Base-by-base conservation (phyloP, 2,797 vertebrate genomes). In the Macrochelys suwanniensis region DNA sequence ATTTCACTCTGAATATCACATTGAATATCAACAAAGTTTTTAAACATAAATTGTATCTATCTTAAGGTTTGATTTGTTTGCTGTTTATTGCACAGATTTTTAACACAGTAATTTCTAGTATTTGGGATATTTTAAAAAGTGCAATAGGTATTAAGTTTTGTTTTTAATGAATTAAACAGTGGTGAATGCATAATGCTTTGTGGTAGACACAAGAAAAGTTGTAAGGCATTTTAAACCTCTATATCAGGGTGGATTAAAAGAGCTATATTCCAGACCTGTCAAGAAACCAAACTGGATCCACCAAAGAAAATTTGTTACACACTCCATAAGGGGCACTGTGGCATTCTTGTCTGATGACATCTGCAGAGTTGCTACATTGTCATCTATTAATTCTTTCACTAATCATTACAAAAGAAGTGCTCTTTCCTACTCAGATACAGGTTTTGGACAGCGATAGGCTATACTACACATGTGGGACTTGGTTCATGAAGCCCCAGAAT, bases 371-470 rank as follows among this genome's bases (percentile, higher is more conserved):
- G 59, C 59, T 33, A 61, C 31, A 0, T 68, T 54, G 53, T 87
- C 59, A 92, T 80, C 89, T 94, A 80, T 84, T 90, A 7, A 2
- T 95, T 95, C 94, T 45, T 81, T 94, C 61, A 87, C 76, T 33
- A 61, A 61, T 3, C 15, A 15, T 61, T 33, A 61, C 31, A 61
- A 33, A 61, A 33, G 31, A 61, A 61, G 31, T 61, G 31, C 59
- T 5, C 15, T 61, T 61, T 61, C 31, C 31, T 61, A 61, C 28
- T 59, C 59, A 59, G 13, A 33, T 15, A 33, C 57, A 31, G 59
- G 31, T 61, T 61, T 61, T 61, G 13, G 59, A 61, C 59, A 61
- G 31, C 13, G 3, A 12, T 61, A 61, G 31, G 13, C 28, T 61
- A 61, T 61, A 61, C 15, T 15, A 7, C 15, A 3, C 31, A 61